Conservation (phyloP, 2,797 vertebrate genomes). For the Microcaecilia unicolor region DNA sequence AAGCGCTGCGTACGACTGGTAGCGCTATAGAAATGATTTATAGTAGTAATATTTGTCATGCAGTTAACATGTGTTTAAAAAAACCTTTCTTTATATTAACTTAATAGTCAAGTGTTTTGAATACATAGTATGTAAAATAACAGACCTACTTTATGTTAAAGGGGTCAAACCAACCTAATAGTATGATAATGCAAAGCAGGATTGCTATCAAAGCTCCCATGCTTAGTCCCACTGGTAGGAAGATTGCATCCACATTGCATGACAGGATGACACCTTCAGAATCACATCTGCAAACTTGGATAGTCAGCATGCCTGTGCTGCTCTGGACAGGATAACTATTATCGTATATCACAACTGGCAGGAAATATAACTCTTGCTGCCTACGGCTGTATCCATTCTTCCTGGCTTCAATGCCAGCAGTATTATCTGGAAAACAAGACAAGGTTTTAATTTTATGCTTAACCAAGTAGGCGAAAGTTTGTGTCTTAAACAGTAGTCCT, state of each 20-base stretch:
- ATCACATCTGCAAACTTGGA: conserved; percentile 88
- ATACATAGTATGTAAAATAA: too few relatives aligned
- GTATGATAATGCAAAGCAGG: conserved; percentile 85
- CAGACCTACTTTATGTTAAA: too few relatives aligned
- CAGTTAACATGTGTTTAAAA: too few relatives aligned
- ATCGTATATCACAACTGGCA: conserved; percentile 85
- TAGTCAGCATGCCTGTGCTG: conserved; percentile 90
- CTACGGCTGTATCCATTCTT: conserved; percentile 80
- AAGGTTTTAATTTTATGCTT: conserved; percentile 12
- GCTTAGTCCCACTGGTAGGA: conserved; percentile 91
- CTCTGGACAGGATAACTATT: conserved; percentile 87
- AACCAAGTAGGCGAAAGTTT: not conserved
- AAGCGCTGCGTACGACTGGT: too few relatives aligned
- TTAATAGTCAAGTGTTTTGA: too few relatives aligned
- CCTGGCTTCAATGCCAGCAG: conserved; percentile 82
- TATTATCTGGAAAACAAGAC: conserved; percentile 79
- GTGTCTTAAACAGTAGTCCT: conserved; percentile 1
- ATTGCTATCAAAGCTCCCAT: conserved; percentile 92
- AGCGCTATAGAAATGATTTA: too few relatives aligned
- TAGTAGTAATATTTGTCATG: too few relatives aligned
- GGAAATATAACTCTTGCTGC: conserved; percentile 78
- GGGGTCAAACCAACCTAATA: conserved; percentile 85
- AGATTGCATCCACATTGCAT: conserved; percentile 90
- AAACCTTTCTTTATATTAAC: too few relatives aligned
- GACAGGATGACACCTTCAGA: conserved; percentile 81